Conservation (phyloP, 1,140 invertebrate species). For the Eriocheir sinensis region DNA sequence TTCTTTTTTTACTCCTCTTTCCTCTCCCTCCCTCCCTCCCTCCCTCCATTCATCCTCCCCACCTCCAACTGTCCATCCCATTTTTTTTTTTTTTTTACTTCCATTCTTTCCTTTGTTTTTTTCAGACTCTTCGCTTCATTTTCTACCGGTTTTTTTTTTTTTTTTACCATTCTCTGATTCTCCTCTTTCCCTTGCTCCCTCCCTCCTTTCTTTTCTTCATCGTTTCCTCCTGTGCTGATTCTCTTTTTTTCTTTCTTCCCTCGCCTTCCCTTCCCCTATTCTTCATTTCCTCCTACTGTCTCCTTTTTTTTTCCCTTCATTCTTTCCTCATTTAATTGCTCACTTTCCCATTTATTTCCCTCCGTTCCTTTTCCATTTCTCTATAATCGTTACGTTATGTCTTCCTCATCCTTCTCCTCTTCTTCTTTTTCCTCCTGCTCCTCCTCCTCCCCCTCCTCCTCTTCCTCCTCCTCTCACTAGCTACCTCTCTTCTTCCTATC, state of each 20-base stretch:
- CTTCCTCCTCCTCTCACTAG: too few relatives aligned
- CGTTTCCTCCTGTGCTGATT: not conserved
- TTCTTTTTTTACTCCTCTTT: not conserved
- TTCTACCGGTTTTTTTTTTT: not conserved
- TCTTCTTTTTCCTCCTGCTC: not conserved
- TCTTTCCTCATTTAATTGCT: not conserved
- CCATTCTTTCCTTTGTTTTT: not conserved
- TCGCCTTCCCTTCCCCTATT: not conserved
- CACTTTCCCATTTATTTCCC: too few relatives aligned
- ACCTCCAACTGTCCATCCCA: not conserved
- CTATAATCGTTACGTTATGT: too few relatives aligned
- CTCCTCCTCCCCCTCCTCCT: not conserved
- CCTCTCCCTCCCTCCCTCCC: not conserved
- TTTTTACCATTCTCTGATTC: not conserved
- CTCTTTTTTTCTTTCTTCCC: not conserved
- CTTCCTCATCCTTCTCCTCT: too few relatives aligned
- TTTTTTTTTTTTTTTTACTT: not conserved
- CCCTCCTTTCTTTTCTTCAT: not conserved
- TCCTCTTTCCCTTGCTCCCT: slow-evolving; percentile 5
- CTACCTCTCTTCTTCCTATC: too few relatives aligned
- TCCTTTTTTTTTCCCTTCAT: not conserved
- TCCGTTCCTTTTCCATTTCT: too few relatives aligned
- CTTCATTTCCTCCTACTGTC: not conserved
- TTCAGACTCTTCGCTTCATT: not conserved
- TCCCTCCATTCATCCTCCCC: too few relatives aligned